Base-by-base conservation (phyloP, 2,797 vertebrate genomes). In the Kryptolebias ocellatus region DNA sequence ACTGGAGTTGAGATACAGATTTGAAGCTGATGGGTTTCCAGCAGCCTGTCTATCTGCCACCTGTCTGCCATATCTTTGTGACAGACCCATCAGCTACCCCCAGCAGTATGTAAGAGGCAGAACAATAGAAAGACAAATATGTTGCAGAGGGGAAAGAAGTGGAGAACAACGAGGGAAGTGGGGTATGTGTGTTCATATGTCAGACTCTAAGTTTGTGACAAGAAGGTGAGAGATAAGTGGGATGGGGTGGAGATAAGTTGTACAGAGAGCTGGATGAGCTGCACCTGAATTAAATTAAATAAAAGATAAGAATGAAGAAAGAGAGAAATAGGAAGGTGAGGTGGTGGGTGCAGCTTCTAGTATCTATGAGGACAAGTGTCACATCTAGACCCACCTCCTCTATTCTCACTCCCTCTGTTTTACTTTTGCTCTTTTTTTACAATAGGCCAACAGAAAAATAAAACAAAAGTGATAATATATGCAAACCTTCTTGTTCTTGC, bases 401-500 rank as follows among this genome's bases (percentile, higher is more conserved):
- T 68, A 54, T 24, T 16, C 57, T 64, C 46, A 51, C 50, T 39
- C 18, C 14, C 52, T 20, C 53, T 34, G 6, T 50, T 57, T 57
- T 47, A 5, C 61, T 27, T 66, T 50, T 31, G 24, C 44, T 47
- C 62, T 58, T 34, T 45, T 75, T 60, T 79, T 68, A 80, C 74
- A 79, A 76, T 74, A 71, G 87, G 81, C 68, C 46, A 58, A 76
- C 81, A 82, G 76, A 60, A 69, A 76, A 82, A 24, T 24, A 24
- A 83, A 89, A 88, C 85, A 87, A 89, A 89, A 87, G 79, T 78
- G 74, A 80, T 85, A 81, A 85, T 86, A 64, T 81, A 87, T 87
- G 74, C 89, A 78, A 84, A 64, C 83, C 76, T 60, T 89, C 67
- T 70, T 75, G 75, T 81, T 75, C 74, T 80, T 80, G 79, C 80